Percentiles rank a stretch among this genome's conserved stretches.
phyloP scores from a whole-genome alignment of 2,888 invertebrate species.

The Petrolisthes manimaculis region DNA sequence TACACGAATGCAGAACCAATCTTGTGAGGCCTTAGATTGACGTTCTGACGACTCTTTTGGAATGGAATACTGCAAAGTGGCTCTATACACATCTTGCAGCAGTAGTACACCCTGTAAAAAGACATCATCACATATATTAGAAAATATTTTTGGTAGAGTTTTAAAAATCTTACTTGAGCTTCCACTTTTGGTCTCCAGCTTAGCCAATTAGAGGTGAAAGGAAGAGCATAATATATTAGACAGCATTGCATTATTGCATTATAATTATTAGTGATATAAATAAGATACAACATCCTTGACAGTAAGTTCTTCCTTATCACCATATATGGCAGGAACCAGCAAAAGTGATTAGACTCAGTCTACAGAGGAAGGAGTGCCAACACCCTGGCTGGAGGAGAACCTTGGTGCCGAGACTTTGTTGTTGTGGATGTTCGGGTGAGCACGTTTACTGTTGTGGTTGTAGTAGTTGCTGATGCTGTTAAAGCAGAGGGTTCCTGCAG shows the following conservation, averaged over 20 bases:
- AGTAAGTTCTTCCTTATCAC: conserved; percentile 40
- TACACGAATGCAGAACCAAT: conserved; percentile 70
- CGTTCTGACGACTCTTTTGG: conserved; percentile 73
- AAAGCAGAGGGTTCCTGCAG: conserved; percentile 61
- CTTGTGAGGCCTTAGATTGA: conserved; percentile 67
- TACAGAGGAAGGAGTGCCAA: conserved; percentile 63
- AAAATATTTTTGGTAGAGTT: conserved; percentile 18
- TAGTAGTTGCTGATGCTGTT: conserved; percentile 62
- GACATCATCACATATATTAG: conserved; percentile 26
- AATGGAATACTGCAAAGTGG: conserved; percentile 82
- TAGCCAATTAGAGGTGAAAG: conserved; percentile 45
- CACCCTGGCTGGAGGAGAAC: conserved; percentile 63
- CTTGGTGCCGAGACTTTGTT: conserved; percentile 61
- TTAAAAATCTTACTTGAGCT: conserved; percentile 55
- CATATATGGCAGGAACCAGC: conserved; percentile 43
- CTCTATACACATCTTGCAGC: conserved; percentile 80
- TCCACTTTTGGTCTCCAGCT: conserved; percentile 58
- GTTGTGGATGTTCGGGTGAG: conserved; percentile 63
- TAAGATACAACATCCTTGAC: conserved; percentile 28
- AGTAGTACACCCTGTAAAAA: conserved; percentile 78
- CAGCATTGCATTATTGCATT: not conserved
- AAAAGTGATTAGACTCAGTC: conserved; percentile 55
- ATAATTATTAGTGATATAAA: not conserved
- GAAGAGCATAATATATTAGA: conserved; percentile 37
- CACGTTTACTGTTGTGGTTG: conserved; percentile 64